Evolutionary conservation across 2,113 vertebrate species (phyloP).

Genomic region (Elanus axillaris): DNA sequence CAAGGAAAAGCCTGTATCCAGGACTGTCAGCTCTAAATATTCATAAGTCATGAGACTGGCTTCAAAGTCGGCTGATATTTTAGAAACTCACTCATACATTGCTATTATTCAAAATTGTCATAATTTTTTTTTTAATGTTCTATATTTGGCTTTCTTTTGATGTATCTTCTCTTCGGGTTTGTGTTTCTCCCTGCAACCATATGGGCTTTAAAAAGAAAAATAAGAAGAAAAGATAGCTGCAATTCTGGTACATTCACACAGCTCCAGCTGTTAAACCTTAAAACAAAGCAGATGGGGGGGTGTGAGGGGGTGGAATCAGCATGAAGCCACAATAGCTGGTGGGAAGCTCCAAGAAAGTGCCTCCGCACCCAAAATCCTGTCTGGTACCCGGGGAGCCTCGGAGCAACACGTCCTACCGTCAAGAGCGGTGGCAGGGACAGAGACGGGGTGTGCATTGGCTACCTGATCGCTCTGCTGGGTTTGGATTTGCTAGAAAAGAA

Average conservation of each 20-base stretch:
- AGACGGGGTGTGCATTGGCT: rapidly evolving
- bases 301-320: rapidly evolving
- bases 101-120: conserved; percentile 29
- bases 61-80: background rate
- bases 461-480: background rate
- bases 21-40: conserved; percentile 24
- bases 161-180: background rate
- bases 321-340: background rate
- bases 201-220: background rate
- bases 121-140: background rate
- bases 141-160: background rate
- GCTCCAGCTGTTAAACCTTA: background rate
- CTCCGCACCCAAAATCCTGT: background rate
- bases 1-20: background rate
- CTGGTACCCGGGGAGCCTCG: rapidly evolving
- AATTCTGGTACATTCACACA: background rate
- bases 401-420: rapidly evolving
- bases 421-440: rapidly evolving
- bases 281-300: background rate
- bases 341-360: background rate
- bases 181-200: background rate
- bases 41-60: background rate
- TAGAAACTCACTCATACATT: background rate
- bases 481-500: background rate
- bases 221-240: background rate